Conservation (phyloP, 2,888 invertebrate genomes). For the Epistrophe grossulariae region DNA sequence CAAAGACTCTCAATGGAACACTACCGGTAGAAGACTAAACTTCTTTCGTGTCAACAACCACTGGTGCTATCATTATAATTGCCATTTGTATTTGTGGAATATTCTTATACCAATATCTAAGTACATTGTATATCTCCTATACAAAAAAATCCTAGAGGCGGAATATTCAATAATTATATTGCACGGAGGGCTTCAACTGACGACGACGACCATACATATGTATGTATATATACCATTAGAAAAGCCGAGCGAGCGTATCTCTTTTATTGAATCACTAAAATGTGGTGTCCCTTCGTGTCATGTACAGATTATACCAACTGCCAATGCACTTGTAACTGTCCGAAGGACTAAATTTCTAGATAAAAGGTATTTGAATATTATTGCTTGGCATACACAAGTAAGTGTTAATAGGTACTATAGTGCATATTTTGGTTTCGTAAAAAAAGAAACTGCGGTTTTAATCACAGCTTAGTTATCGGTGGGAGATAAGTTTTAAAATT, state of each 20-base stretch:
- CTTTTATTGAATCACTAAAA: constrained; percentile 44
- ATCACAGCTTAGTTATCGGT: no score
- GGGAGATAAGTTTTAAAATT: no score
- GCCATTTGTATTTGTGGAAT: constrained; percentile 48
- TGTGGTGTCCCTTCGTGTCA: constrained; percentile 48
- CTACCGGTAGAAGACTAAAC: constrained; percentile 31
- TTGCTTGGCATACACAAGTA: not conserved
- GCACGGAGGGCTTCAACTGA: constrained; percentile 20
- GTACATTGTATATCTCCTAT: not conserved
- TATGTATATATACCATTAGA: constrained; percentile 7
- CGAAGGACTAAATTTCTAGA: constrained; percentile 22
- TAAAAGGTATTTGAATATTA: not conserved
- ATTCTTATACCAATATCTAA: not conserved
- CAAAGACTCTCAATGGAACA: constrained; percentile 52
- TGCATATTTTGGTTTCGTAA: not conserved
- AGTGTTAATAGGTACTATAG: not conserved
- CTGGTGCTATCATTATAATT: constrained; percentile 55
- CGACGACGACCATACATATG: not conserved
- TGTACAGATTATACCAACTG: constrained; percentile 20
- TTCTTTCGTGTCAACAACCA: constrained; percentile 42
- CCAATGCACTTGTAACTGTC: constrained; percentile 36
- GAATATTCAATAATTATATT: constrained; percentile 66
- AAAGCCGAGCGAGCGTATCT: constrained; percentile 23
- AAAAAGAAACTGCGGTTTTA: not conserved
- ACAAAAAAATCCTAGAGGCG: constrained; percentile 29